Evolutionary conservation across 2,888 invertebrate species (phyloP), one percentile per base, ranked within the genome.

Genomic region (Gortyna flavago): DNA sequence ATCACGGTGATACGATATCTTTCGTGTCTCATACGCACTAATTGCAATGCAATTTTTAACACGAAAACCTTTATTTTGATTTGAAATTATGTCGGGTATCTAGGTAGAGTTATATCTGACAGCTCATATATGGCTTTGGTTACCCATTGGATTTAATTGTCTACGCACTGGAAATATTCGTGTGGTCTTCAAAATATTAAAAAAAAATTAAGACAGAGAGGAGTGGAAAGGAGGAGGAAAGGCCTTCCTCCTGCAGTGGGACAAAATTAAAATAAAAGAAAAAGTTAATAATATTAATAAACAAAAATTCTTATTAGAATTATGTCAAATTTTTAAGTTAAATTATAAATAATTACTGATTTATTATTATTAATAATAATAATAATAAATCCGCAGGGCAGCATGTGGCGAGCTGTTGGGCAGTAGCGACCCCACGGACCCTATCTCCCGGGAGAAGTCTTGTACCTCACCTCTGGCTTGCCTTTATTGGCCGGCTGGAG

Each of bases 1-100:
- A 83, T 83, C 83, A 86, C 83, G 11, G 86, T 73, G 83, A 83
- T 83, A 86, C 11, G 54, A 54, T 83, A 73, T 70, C 65, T 54
- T 51, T 66, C 32, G 25, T 81, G 65, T 72, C 70, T 25, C 29
- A 32, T 73, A 83, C 72, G 72, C 62, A 77, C 77, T 57, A 72
- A 85, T 73, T 83, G 83, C 67, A 73, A n/a, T 82, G 77, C 85
- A 85, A 64, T 70, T 76, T 72, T 54, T 41, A 65, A 44, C 32
- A 57, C 16, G 21, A 54, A 38, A 54, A 54, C 81, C 44, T 85
- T 69, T 72, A 61, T 75, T 75, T 75, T 75, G 75, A 69, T 73
- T 81, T 44, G 16, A 64, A 67, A 81, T 75, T 67, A 41, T 80
- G 59, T 84, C 72, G 38, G 35, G 71, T 69, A 79, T 68, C 68